Evolutionary conservation across 2,113 vertebrate genomes (phyloP), one percentile per base, ranked within the genome.

Genomic region (Tachysurus fulvidraco): DNA sequence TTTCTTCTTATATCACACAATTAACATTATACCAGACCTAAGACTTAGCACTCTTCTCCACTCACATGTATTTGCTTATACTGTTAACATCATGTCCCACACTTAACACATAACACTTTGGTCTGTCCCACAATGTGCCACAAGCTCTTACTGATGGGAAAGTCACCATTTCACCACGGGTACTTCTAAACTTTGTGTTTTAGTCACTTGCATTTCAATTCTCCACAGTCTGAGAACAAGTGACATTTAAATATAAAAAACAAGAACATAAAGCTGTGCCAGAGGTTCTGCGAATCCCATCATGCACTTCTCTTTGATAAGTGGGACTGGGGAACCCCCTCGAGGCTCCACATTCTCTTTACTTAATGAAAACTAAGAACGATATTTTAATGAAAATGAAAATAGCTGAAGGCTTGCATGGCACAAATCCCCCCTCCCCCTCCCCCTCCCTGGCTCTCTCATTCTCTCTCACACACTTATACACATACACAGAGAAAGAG

Each of bases 301-400:
- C 55, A 55, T 81, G 78, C 55, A 81, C 55, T 81, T 81, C 78
- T 59, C 30, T 60, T 60, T 81, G 78, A 81, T 81, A 60, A 81
- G 78, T 81, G 78, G 78, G 60, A 59, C 78, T 81, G 30, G 30
- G 57, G 13, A 81, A 81, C 19, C 30, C 55, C 78, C 78, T 59
- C 30, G 12, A 81, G 78, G 78, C 78, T 41, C 30, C 55, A 81
- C 78, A 81, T 60, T 60, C 30, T 81, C 78, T 81, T 81, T 81
- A 81, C 78, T 81, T 81, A 81, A 81, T 81, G 78, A 81, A 81
- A 81, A 81, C 78, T 81, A 81, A 81, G 60, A 81, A 81, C 13
- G 78, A 81, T 81, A 60, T 81, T 81, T 81, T 81, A 81, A 81
- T 81, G 78, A 81, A 81, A 81, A 81, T 81, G 78, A 81, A 81